A percentile compares a stretch with the other conserved stretches of the same genome.
Conservation (phyloP, 2,113 vertebrate species). For the Passer domesticus region DNA sequence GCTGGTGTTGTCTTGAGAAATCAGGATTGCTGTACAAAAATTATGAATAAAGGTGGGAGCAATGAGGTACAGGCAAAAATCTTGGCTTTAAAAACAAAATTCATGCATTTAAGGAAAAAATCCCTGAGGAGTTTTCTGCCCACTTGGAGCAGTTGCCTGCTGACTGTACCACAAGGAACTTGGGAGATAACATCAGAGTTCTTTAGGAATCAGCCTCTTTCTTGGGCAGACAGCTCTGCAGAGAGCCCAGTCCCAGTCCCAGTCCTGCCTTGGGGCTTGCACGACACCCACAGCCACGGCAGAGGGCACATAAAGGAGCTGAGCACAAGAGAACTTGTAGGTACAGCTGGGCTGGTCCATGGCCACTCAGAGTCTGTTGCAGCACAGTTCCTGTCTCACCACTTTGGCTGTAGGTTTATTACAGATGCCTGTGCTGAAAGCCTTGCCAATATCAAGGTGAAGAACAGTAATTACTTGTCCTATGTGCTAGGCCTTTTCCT, state of each 20-base stretch:
- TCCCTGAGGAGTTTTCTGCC: neutral
- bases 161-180: neutral
- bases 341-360: rapidly evolving
- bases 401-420: neutral
- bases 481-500: rapidly evolving
- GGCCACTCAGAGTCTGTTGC: neutral
- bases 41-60: neutral
- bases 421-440: neutral
- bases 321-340: neutral
- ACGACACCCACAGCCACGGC: neutral
- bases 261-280: neutral
- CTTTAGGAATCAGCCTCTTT: neutral
- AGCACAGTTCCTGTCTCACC: neutral
- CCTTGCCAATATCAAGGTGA: neutral
- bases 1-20: neutral
- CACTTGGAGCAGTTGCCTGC: neutral
- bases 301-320: neutral
- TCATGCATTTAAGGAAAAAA: neutral
- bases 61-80: neutral
- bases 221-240: neutral
- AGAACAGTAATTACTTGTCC: neutral
- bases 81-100: neutral
- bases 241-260: too few species aligned
- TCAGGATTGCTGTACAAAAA: neutral
- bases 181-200: neutral